Evolutionary conservation across 2,797 vertebrate genomes (phyloP).

Genomic region (Oryzias sinensis): DNA sequence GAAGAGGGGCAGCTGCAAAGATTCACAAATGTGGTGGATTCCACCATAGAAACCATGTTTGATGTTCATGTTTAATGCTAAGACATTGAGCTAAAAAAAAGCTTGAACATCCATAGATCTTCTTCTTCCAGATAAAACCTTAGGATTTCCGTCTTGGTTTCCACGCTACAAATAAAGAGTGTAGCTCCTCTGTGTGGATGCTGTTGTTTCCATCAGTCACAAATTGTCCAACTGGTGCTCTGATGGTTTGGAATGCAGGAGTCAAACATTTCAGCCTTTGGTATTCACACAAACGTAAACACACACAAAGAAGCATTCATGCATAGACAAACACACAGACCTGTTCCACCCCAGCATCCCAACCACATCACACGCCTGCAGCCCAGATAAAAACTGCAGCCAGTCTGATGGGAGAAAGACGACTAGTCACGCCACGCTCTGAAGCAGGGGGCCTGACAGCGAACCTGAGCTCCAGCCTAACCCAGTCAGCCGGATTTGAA

Average conservation of each 20-base stretch:
- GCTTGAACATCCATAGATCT: too few relatives aligned
- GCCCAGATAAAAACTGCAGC: conserved; percentile 14
- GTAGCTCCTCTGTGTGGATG: neutral
- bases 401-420: conserved; percentile 12
- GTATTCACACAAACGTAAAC: conserved; percentile 37
- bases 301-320: conserved; percentile 26
- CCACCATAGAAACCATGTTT: too few relatives aligned
- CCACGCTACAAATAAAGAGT: too few relatives aligned
- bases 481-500: conserved; percentile 45
- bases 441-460: conserved; percentile 29
- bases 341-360: conserved; percentile 14
- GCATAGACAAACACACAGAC: conserved; percentile 23
- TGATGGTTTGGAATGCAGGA: conserved; percentile 31
- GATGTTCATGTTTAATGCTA: too few relatives aligned
- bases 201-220: conserved; percentile 3
- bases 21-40: too few relatives aligned
- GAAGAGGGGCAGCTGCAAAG: too few relatives aligned
- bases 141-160: too few relatives aligned
- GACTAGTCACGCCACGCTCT: conserved; percentile 26
- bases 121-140: too few relatives aligned
- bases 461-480: conserved; percentile 53
- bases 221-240: conserved; percentile 6
- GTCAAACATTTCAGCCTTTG: conserved; percentile 13
- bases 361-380: conserved; percentile 25
- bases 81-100: too few relatives aligned